Evolutionary conservation across 2,113 vertebrate genomes (phyloP).

Genomic region (Acanthochromis polyacanthus): DNA sequence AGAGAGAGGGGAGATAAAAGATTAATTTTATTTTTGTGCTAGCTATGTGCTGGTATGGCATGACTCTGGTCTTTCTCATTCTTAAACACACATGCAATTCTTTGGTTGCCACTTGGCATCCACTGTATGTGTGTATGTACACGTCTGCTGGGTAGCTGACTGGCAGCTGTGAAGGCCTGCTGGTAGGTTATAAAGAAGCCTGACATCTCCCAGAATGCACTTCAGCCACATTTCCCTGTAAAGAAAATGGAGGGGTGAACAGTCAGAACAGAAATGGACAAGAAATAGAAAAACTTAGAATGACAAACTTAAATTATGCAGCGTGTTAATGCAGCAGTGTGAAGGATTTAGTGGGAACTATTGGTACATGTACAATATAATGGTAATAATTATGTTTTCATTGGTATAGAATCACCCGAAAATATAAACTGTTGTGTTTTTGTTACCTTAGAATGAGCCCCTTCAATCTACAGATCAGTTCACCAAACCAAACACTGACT

Average conservation of each 20-base stretch:
- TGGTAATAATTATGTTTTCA: too few relatives aligned
- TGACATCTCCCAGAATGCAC: constrained; percentile 70
- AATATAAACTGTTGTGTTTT: too few relatives aligned
- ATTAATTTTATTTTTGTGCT: constrained; percentile 14
- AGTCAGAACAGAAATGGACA: background rate
- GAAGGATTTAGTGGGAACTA: too few relatives aligned
- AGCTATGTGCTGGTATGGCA: constrained; percentile 9
- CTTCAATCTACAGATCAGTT: too few relatives aligned
- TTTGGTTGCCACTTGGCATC: constrained; percentile 54
- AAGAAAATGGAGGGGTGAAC: constrained; percentile 15
- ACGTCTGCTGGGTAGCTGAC: constrained; percentile 58
- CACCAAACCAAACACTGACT: too few relatives aligned
- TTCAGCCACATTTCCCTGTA: constrained; percentile 50
- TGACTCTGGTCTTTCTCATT: constrained; percentile 17
- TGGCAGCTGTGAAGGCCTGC: constrained; percentile 70
- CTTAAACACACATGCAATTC: constrained; percentile 21
- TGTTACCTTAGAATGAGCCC: too few relatives aligned
- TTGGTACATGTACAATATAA: too few relatives aligned
- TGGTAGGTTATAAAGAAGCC: constrained; percentile 72
- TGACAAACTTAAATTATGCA: background rate
- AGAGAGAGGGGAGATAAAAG: background rate
- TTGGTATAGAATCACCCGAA: too few relatives aligned
- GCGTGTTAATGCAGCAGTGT: background rate
- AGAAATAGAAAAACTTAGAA: background rate
- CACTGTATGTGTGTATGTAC: constrained; percentile 38